Base-by-base conservation (phyloP, 2,888 invertebrate genomes). In the Drosophila colorata region DNA sequence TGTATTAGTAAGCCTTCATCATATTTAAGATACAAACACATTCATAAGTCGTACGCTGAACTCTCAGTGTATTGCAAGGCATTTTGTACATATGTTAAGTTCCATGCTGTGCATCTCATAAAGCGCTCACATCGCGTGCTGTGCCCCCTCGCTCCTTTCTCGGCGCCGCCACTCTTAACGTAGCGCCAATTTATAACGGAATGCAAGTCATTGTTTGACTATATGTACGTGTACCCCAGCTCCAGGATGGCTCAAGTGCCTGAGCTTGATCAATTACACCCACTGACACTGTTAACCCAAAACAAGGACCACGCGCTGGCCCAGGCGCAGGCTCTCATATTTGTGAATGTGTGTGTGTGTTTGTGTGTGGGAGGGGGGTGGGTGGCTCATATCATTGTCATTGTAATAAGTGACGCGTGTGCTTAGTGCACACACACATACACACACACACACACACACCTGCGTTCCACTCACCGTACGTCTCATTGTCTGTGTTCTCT, bases 331-430 rank as follows among this genome's bases (percentile, higher is more conserved):
- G 40, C 48, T 25, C 18, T 67, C 80, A 74, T 75, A 74, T 64
- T 74, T 77, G 66, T 60, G 59, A 41, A 35, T 6, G 25, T 16
- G 6, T 11, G 28, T 41, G 41, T 9, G 43, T 28, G 18, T 74
- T 63, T 56, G 56, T 47, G 41, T 9, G 33, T 16, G 18, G 6
- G 31, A 20, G 23, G 64, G 43, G 47, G 31, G n/a, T n/a, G n/a
- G n/a, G n/a, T n/a, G 55, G 52, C 61, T 64, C 87, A 79, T 85
- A 84, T 87, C 88, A 87, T 83, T 85, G 87, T 82, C 83, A 82
- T 74, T 85, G 77, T 84, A 84, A 82, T 87, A 84, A 84, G 83
- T 85, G 82, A 84, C 79, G 87, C 87, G 82, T 85, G 74, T 68
- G 61, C 60, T 78, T 71, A 74, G 72, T 73, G 61, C 68, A 84